phyloP scores from a whole-genome alignment of 2,888 invertebrate genomes.

The Parasteatoda lunata region DNA sequence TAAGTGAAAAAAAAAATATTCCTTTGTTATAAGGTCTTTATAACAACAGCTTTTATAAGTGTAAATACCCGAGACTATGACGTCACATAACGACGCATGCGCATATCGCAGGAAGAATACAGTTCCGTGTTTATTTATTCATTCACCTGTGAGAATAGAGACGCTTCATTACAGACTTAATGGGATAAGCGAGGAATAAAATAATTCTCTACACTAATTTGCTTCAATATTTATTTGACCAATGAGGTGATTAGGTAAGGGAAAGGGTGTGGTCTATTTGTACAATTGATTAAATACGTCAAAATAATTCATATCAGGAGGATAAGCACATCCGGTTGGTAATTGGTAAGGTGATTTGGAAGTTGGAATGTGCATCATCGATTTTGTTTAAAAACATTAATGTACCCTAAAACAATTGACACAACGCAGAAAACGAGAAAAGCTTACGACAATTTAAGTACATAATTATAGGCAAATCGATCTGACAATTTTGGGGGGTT shows the following conservation, averaged over 20 bases:
- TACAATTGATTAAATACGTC: background rate
- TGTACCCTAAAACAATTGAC: too few relatives aligned
- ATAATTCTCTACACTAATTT: background rate
- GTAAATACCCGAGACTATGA: slow-evolving; percentile 39
- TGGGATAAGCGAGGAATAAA: slow-evolving; percentile 13
- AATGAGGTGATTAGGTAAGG: slow-evolving; percentile 16
- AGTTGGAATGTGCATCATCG: too few relatives aligned
- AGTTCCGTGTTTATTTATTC: slow-evolving; percentile 20
- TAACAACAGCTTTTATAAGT: slow-evolving; percentile 21
- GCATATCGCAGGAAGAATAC: background rate
- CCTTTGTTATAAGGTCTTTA: slow-evolving; percentile 34
- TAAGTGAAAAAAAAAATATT: slow-evolving; percentile 6
- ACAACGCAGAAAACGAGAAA: too few relatives aligned
- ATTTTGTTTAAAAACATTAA: too few relatives aligned
- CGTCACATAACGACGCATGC: slow-evolving; percentile 11
- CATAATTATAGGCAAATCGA: too few relatives aligned
- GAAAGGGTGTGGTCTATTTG: slow-evolving; percentile 15
- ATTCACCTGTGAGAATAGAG: slow-evolving; percentile 18
- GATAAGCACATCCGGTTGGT: background rate
- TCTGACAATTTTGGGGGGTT: too few relatives aligned
- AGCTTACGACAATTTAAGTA: too few relatives aligned
- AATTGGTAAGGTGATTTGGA: background rate
- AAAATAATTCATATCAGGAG: slow-evolving; percentile 15
- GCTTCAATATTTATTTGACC: background rate
- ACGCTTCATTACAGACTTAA: slow-evolving; percentile 25